phyloP scores from a whole-genome alignment of 2,888 invertebrate species.

The Esperia sulphurella region DNA sequence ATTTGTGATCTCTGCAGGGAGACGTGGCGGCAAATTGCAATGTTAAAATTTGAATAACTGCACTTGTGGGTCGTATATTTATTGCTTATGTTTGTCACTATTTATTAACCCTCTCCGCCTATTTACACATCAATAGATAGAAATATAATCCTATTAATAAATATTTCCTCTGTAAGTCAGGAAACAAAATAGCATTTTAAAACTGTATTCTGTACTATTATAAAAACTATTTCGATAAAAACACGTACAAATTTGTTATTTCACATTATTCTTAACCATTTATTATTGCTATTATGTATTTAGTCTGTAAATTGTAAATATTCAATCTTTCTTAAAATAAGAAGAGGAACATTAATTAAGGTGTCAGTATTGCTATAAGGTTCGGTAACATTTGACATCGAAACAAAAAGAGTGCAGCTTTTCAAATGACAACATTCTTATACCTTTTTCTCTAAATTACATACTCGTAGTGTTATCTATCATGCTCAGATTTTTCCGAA shows the following conservation, averaged over 20 bases:
- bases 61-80: slow-evolving; percentile 67
- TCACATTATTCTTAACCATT: slow-evolving; percentile 65
- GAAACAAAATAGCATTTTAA: slow-evolving; percentile 75
- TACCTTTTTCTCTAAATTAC: slow-evolving; percentile 25
- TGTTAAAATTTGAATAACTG: slow-evolving; percentile 81
- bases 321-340: slow-evolving; percentile 78
- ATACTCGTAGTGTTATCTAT: slow-evolving; percentile 17
- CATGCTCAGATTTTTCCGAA: slow-evolving; percentile 45
- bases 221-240: slow-evolving; percentile 78
- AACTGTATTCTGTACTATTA: slow-evolving; percentile 73
- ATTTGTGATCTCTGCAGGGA: slow-evolving; percentile 65
- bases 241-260: slow-evolving; percentile 77
- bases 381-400: slow-evolving; percentile 73
- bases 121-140: slow-evolving; percentile 77
- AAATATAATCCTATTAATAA: slow-evolving; percentile 83
- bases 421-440: slow-evolving; percentile 74
- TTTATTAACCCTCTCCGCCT: slow-evolving; percentile 60
- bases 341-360: slow-evolving; percentile 79
- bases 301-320: slow-evolving; percentile 77
- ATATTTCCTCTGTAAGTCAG: slow-evolving; percentile 81
- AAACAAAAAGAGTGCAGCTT: slow-evolving; percentile 74
- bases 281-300: slow-evolving; percentile 74
- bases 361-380: slow-evolving; percentile 72
- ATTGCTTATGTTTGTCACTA: slow-evolving; percentile 55
- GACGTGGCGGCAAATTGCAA: slow-evolving; percentile 61